Conservation (phyloP, 2,888 invertebrate genomes). For the Norana najaformis region DNA sequence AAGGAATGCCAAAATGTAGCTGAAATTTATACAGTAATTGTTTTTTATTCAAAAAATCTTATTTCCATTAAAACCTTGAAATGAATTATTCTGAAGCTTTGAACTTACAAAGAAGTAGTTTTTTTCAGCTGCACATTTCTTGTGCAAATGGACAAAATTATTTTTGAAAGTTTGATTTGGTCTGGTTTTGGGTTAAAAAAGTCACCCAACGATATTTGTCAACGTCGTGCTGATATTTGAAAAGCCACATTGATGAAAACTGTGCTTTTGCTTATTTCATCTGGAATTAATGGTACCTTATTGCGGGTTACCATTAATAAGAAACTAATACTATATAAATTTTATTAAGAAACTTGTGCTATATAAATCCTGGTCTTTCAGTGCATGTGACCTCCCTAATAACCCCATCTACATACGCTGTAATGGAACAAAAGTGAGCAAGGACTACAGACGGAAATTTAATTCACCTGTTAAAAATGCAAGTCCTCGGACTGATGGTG, state of each 20-base stretch:
- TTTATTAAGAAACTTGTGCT: background rate
- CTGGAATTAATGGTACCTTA: background rate
- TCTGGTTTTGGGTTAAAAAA: background rate
- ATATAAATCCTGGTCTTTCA: constrained; percentile 41
- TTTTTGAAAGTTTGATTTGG: background rate
- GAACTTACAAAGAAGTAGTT: too few species aligned
- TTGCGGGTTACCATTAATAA: background rate
- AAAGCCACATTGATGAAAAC: background rate
- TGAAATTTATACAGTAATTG: too few species aligned
- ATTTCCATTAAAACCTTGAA: too few species aligned
- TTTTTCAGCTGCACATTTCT: background rate
- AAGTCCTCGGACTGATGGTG: background rate
- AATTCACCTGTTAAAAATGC: too few species aligned
- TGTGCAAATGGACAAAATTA: background rate
- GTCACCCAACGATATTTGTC: background rate
- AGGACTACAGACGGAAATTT: background rate
- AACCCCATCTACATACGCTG: constrained; percentile 56
- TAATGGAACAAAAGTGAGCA: constrained; percentile 30
- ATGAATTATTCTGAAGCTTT: too few species aligned
- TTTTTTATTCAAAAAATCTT: too few species aligned
- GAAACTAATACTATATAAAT: background rate
- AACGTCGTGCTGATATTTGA: background rate
- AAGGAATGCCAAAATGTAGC: too few species aligned
- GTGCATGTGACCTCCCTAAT: constrained; percentile 51
- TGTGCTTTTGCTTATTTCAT: background rate